Base-by-base conservation (phyloP, 2,113 vertebrate species). In the Xiphophorus couchianus region DNA sequence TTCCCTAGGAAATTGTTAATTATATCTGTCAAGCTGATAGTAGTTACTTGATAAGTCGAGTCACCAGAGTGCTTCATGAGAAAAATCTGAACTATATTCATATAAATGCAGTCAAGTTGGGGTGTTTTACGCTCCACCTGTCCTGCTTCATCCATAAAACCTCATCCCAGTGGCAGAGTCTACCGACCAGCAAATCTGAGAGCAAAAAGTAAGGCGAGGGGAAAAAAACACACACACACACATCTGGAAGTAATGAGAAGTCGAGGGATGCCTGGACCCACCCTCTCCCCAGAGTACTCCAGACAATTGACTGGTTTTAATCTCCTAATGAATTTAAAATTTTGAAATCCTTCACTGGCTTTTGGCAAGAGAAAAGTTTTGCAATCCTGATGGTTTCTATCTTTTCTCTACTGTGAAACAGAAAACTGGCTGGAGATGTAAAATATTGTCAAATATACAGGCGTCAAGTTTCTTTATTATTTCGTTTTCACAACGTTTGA, bases 181-280 rank as follows among this genome's bases (percentile, higher is more conserved):
- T 31, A 1, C 12, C 35, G 71, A 81, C 8, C 48, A 80, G 85
- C 78, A 77, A 66, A 83, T 82, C 64, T 83, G 81, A 75, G 73
- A 63, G 78, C 71, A 66, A 76, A 74, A 75, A 67, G 87, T 83
- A 58, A 85, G 14, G 22, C 44, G n/a, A 27, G 17, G 15, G 17
- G 44, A 22, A 11, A 63, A 30, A 29, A 14, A 19, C 29, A 30
- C 29, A 19, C 0, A 19, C 3, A 65, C 66, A 66, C 88, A 94
- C 94, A 95, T 95, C 94, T 95, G 94, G 93, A 95, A 94, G 91
- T 91, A 79, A 94, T 95, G 92, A 93, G 91, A 89, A 84, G 71
- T 89, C 71, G 61, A 85, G 89, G 77, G 84, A 78, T 77, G 84
- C 68, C 73, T 80, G 77, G 93, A 90, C 91, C 91, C 94, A 92